Evolutionary conservation across 2,797 vertebrate species (phyloP), one percentile per base, ranked within the genome.

Genomic region (Silurus lanzhouensis): DNA sequence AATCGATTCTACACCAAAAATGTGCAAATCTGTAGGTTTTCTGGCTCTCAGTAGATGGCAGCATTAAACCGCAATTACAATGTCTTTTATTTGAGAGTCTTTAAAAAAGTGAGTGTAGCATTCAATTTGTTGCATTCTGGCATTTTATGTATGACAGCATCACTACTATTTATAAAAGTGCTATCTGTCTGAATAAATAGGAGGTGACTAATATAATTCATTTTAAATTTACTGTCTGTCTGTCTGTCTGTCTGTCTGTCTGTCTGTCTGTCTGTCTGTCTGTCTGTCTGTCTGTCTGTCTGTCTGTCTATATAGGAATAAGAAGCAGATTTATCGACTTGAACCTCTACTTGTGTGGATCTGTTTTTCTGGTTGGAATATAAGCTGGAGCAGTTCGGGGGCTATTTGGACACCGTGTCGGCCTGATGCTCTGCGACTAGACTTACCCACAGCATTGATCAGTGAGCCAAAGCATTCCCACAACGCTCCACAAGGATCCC

Each of bases 391-490:
- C 75, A 85, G 83, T 81, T 63, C 27, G 57, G 75, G 78, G 19
- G 46, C 83, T 81, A 75, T 87, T 66, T 80, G 72, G 70, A 87
- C 80, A 85, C 83, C 58, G 48, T 89, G 86, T 88, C 83, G 66
- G 78, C 85, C 85, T 88, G 85, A 91, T 90, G 85, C 85, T 87
- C 85, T 87, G 82, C 48, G 87, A 90, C 83, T 87, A 82, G 82
- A 85, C 78, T 46, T 0, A 63, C 89, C 88, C 88, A 88, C 80
- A 87, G 71, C 83, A 94, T 94, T 92, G 93, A 94, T 93, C 91
- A 92, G 90, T 88, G 89, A 90, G 89, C 88, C 87, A 72, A 88
- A 91, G 67, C 85, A 89, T 88, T 88, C 88, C 91, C 84, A 85
- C 87, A 89, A 89, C 81, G 85, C 86, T 90, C 89, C 84, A 80